These are phyloP conservation scores for Columbina picui DNA, from an alignment of 2,113 vertebrate genomes.

Conservation along the genomic window DNA sequence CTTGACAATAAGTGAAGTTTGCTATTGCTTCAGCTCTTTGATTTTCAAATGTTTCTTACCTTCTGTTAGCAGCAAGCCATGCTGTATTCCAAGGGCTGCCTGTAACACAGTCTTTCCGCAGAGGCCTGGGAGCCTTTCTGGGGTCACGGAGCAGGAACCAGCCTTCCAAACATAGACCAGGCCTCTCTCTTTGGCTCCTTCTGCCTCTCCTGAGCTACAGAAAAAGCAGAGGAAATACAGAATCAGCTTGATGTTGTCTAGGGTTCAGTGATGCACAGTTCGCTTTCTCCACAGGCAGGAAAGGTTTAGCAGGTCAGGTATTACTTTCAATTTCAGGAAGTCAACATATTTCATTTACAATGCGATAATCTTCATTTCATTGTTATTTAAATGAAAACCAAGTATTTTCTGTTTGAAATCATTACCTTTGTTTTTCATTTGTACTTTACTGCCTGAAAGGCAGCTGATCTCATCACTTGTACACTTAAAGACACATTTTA, in stretches of 20 bases:
- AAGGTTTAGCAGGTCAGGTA: neutral
- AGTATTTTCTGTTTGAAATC: neutral
- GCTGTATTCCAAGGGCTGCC: constrained; percentile 86
- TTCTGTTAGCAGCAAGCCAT: constrained; percentile 90
- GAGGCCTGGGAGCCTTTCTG: constrained; percentile 84
- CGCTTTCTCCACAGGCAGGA: neutral
- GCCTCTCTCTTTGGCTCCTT: constrained; percentile 85
- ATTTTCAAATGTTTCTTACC: constrained; percentile 71
- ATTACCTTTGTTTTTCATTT: neutral
- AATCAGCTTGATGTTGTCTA: neutral
- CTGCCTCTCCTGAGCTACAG: constrained; percentile 83
- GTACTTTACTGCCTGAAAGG: neutral
- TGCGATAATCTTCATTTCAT: neutral
- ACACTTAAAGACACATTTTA: neutral
- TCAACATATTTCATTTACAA: neutral
- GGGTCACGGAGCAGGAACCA: constrained; percentile 84
- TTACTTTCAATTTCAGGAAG: neutral
- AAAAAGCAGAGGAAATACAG: neutral
- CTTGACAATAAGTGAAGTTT: neutral
- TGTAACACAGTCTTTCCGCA: constrained; percentile 87
- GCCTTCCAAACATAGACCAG: constrained; percentile 90
- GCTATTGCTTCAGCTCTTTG: neutral
- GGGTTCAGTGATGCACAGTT: neutral
- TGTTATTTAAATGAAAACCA: neutral
- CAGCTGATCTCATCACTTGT: neutral